These are phyloP conservation scores for Drosophila tanythrix DNA, from an alignment of 2,888 invertebrate species.

Conservation along the genomic window DNA sequence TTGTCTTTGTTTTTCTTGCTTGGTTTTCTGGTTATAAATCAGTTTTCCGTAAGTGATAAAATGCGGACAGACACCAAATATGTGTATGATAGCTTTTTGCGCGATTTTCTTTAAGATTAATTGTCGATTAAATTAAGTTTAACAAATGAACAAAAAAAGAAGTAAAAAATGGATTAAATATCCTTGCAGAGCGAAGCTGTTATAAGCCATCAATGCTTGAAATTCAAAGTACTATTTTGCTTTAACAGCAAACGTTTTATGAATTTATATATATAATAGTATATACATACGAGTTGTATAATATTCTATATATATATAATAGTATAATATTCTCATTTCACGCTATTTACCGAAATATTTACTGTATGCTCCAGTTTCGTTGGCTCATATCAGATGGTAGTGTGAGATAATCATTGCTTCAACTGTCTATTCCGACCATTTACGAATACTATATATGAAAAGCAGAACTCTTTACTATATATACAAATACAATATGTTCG, in stretches of 20 bases:
- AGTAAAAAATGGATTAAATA: background rate
- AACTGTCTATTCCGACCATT: slow-evolving; percentile 18
- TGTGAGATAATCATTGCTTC: background rate
- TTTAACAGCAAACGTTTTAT: background rate
- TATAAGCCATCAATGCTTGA: too few species aligned
- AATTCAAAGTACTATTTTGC: background rate
- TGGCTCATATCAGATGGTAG: background rate
- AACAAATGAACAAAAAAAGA: background rate
- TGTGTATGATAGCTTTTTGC: background rate
- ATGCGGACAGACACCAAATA: background rate
- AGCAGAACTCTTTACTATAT: background rate
- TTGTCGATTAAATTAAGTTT: background rate
- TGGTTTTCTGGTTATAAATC: slow-evolving; percentile 1
- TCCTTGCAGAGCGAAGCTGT: background rate
- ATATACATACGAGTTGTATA: background rate
- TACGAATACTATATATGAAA: slow-evolving; percentile 1
- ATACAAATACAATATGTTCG: slow-evolving; percentile 5
- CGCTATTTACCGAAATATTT: background rate
- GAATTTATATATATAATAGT: background rate
- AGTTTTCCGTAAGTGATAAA: slow-evolving; percentile 1
- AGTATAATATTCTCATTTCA: slow-evolving; percentile 2
- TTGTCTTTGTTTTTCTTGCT: background rate
- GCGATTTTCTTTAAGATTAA: background rate
- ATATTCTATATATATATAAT: background rate
- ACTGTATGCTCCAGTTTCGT: slow-evolving; percentile 1